A percentile compares a stretch with the other conserved stretches of the same genome.
These are phyloP conservation scores for Zoanthus sansibaricus DNA, from an alignment of 92 coral and sea anemone species.

Conservation along the genomic window DNA sequence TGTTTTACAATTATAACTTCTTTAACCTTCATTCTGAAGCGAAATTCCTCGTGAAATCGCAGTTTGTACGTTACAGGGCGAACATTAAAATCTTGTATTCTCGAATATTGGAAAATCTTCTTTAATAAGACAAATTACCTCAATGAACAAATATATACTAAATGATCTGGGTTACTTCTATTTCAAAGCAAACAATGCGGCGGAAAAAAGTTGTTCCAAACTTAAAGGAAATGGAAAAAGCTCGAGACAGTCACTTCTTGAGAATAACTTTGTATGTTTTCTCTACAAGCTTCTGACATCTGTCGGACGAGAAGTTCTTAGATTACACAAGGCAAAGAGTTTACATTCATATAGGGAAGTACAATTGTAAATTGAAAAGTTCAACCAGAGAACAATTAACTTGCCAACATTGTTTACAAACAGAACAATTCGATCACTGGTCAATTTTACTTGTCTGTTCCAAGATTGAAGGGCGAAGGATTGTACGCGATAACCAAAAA, in stretches of 20 bases:
- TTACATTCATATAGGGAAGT: slow-evolving; percentile 24
- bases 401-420: slow-evolving; percentile 38
- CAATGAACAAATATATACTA: not conserved
- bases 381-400: slow-evolving; percentile 21
- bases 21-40: not conserved
- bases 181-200: slow-evolving; percentile 6
- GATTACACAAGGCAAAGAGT: slow-evolving; percentile 19
- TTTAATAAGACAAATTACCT: not conserved
- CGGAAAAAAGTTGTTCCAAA: not conserved
- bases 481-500: not conserved
- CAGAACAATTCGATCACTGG: slow-evolving; percentile 45
- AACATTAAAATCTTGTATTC: not conserved
- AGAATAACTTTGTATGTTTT: not conserved
- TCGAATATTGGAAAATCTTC: not conserved
- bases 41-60: not conserved
- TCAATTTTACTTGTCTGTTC: slow-evolving; percentile 27
- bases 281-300: not conserved
- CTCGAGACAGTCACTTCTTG: not conserved
- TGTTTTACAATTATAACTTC: not conserved
- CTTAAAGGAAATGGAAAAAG: not conserved
- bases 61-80: not conserved
- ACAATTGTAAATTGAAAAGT: slow-evolving; percentile 40
- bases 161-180: not conserved
- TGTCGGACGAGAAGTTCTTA: slow-evolving; percentile 11
- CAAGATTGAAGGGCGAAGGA: not conserved